Conservation (phyloP, 1,140 invertebrate genomes). For the Phthorimaea operculella region DNA sequence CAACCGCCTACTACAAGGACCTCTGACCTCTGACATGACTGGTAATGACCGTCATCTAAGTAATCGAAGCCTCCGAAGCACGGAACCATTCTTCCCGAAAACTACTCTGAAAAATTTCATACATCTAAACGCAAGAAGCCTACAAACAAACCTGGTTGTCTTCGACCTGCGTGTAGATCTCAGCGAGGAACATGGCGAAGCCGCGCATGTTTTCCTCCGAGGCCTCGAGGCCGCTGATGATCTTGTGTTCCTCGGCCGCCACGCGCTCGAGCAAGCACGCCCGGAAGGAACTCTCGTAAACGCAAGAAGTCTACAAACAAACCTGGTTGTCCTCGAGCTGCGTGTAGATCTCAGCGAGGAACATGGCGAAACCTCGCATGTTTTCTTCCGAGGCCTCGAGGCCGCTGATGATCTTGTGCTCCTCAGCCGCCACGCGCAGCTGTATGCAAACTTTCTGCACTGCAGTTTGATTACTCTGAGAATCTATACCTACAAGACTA, state of each 20-base stretch:
- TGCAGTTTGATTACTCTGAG: too few species aligned
- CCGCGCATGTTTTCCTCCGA: constrained; percentile 63
- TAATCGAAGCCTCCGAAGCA: too few species aligned
- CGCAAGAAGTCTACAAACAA: too few species aligned
- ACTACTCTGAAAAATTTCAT: too few species aligned
- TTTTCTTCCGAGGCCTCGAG: constrained; percentile 58
- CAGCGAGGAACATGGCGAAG: constrained; percentile 66
- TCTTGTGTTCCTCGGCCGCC: constrained; percentile 59
- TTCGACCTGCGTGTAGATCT: constrained; percentile 65
- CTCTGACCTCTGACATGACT: too few species aligned
- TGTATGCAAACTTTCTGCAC: too few species aligned
- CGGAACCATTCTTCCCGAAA: too few species aligned
- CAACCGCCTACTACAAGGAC: too few species aligned
- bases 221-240: constrained; percentile 54
- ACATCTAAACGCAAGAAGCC: too few species aligned
- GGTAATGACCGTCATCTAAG: too few species aligned
- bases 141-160: constrained; percentile 66
- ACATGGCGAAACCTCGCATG: constrained; percentile 66
- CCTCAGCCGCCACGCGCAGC: constrained; percentile 59
- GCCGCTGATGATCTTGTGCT: constrained; percentile 61
- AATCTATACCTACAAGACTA: too few species aligned
- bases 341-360: constrained; percentile 65
- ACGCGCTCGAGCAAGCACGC: constrained; percentile 61
- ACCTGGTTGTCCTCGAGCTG: constrained; percentile 63
- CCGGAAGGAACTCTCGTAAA: too few species aligned